phyloP scores from a whole-genome alignment of 2,113 vertebrate genomes.

The Tauraco erythrolophus region DNA sequence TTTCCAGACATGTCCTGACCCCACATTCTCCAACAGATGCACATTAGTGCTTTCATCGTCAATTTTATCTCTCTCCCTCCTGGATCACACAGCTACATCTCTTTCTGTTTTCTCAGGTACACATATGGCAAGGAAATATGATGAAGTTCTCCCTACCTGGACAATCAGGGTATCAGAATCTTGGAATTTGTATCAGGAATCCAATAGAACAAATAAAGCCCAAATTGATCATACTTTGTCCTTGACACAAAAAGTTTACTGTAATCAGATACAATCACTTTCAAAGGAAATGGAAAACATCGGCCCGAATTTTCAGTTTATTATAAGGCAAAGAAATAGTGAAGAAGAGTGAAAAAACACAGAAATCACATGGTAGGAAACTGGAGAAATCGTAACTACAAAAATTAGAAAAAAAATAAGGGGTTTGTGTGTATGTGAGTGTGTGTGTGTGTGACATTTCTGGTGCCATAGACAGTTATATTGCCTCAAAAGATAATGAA shows the following conservation, averaged over 20 bases:
- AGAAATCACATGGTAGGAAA: not conserved
- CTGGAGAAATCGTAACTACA: not conserved
- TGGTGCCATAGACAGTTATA: not conserved
- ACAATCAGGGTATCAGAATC: not conserved
- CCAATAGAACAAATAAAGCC: not conserved
- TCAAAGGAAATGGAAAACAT: not conserved
- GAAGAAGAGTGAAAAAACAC: not conserved
- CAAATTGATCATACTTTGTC: not conserved
- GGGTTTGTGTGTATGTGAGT: not conserved
- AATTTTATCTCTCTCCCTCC: not conserved
- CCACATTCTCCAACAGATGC: not conserved
- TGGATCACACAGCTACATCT: not conserved
- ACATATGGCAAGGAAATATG: not conserved
- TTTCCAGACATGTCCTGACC: accelerated
- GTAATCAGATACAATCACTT: not conserved
- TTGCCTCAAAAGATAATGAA: not conserved
- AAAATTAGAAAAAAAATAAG: not conserved
- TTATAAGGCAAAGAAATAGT: not conserved
- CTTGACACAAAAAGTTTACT: not conserved
- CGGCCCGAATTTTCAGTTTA: not conserved
- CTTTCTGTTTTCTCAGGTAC: not conserved
- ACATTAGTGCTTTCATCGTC: not conserved
- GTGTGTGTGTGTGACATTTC: not conserved
- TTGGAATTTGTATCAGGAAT: not conserved
- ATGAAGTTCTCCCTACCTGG: not conserved